A percentile compares a stretch with the other conserved stretches of the same genome.
Conservation (phyloP, 2,797 vertebrate species). For the Anguilla anguilla region DNA sequence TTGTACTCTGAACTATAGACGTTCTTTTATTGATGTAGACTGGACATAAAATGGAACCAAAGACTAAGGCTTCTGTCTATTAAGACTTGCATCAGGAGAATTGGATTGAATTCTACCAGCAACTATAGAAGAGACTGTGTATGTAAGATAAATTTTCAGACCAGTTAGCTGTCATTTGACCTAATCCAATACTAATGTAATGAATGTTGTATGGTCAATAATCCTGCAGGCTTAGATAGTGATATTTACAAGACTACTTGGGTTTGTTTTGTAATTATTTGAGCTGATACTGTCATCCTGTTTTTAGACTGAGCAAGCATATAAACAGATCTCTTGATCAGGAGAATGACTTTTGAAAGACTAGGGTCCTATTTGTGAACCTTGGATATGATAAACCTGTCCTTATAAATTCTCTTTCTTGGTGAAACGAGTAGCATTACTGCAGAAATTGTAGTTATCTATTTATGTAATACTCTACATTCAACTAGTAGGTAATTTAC, state of each 20-base stretch:
- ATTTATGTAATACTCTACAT: not conserved
- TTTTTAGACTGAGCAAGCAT: not conserved
- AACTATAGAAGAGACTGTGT: not conserved
- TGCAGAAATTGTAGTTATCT: not conserved
- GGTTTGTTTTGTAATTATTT: not conserved
- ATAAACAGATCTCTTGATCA: not conserved
- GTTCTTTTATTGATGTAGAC: not conserved
- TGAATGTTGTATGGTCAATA: not conserved
- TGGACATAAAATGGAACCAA: not conserved
- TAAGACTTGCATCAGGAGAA: not conserved
- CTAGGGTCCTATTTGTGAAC: not conserved
- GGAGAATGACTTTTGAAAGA: not conserved
- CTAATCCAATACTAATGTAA: not conserved
- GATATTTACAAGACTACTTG: not conserved
- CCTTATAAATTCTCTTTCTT: not conserved
- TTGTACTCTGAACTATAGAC: not conserved
- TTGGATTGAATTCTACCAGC: not conserved
- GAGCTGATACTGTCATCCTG: not conserved
- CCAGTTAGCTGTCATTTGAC: not conserved
- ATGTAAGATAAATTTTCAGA: not conserved
- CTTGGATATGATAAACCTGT: not conserved
- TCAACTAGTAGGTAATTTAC: not conserved
- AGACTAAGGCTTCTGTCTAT: conserved; percentile 9
- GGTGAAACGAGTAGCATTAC: not conserved
- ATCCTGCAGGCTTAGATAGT: not conserved